These are phyloP conservation scores for Pagrus major DNA, from an alignment of 2,113 vertebrate genomes.

Conservation along the genomic window DNA sequence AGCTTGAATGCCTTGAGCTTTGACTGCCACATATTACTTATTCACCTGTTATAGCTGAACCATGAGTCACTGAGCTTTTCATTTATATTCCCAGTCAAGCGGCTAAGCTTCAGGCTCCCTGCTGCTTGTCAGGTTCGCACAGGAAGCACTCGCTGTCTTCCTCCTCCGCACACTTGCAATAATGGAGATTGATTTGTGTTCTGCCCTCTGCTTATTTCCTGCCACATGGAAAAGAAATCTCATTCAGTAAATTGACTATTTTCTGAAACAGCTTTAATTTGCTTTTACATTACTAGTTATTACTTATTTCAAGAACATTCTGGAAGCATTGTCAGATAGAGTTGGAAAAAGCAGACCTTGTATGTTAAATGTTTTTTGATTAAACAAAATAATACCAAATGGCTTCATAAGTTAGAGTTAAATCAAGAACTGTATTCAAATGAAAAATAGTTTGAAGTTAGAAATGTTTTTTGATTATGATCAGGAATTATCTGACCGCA, in stretches of 20 bases:
- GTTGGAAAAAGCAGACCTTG: not conserved
- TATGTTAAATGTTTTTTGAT: not conserved
- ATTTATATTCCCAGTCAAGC: conserved; percentile 15
- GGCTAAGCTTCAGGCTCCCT: conserved; percentile 5
- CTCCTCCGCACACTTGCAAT: not conserved
- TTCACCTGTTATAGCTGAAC: conserved; percentile 8
- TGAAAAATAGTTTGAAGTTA: no score
- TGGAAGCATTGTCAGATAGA: not conserved
- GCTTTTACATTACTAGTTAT: not conserved
- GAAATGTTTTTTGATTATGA: not conserved
- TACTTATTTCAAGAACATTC: not conserved
- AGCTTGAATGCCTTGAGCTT: not conserved
- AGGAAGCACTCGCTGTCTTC: not conserved
- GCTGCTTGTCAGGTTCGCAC: conserved; percentile 17
- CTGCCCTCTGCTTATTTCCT: conserved; percentile 1
- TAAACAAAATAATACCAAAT: not conserved
- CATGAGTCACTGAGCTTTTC: conserved; percentile 25
- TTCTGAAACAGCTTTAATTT: not conserved
- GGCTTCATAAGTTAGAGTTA: not conserved
- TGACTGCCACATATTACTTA: not conserved
- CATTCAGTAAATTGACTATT: not conserved
- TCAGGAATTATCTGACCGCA: not conserved
- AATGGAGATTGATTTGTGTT: conserved; percentile 19
- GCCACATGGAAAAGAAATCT: not conserved
- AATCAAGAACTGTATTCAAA: not conserved